Conservation (phyloP, 2,113 vertebrate species). For the Tragulus kanchil region DNA sequence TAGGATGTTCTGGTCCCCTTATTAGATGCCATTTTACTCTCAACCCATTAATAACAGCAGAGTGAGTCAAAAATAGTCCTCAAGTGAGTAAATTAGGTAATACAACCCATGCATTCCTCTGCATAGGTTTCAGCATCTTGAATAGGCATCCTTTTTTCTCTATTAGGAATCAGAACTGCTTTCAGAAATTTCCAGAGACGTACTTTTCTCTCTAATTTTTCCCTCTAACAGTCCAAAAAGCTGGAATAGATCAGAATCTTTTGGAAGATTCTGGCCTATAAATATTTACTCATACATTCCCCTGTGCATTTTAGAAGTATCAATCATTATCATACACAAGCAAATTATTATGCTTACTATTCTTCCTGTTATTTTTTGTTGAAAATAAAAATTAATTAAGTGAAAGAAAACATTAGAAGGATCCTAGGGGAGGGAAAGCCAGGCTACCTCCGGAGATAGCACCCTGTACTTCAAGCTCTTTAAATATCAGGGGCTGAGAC, state of each 20-base stretch:
- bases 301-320: background rate
- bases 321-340: background rate
- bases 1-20: background rate
- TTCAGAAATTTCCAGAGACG: background rate
- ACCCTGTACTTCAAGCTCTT: background rate
- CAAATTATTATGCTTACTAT: background rate
- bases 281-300: background rate
- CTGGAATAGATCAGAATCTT: background rate
- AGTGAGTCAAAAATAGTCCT: background rate
- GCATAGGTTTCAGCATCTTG: background rate
- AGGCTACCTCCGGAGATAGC: background rate
- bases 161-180: conserved; percentile 9
- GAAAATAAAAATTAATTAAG: background rate
- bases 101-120: background rate
- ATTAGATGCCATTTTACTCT: conserved; percentile 33
- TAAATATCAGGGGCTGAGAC: background rate
- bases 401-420: conserved; percentile 8
- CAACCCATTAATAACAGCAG: background rate
- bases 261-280: background rate
- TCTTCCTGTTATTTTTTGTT: conserved; percentile 5
- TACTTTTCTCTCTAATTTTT: background rate
- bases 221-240: background rate
- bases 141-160: background rate
- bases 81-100: conserved; percentile 3
- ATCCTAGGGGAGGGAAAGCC: background rate